Evolutionary conservation across 37 sponge, comb jelly and placozoan genomes (phyloP).

Genomic region (Oscarella lobularis): DNA sequence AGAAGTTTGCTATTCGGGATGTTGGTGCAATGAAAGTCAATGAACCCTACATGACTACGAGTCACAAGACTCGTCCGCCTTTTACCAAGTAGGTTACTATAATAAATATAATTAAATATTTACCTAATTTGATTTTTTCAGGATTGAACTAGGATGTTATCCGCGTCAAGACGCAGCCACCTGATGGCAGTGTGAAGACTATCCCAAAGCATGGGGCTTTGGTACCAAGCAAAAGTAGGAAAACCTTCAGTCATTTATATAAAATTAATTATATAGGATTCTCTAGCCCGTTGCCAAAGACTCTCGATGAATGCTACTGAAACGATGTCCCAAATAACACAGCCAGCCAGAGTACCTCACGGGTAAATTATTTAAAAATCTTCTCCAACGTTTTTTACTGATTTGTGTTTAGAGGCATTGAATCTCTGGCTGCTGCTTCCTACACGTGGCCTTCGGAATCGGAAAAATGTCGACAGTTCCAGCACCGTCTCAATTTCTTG

Average conservation of each 20-base stretch:
- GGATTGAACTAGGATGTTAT: slow-evolving; percentile 17
- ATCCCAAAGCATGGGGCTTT: slow-evolving; percentile 19
- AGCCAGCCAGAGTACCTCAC: neutral
- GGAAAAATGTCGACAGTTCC: too few species aligned
- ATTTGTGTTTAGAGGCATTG: too few species aligned
- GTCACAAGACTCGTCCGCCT: slow-evolving; percentile 14
- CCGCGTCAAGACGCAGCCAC: slow-evolving; percentile 53
- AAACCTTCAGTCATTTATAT: too few species aligned
- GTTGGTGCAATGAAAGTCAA: slow-evolving; percentile 22
- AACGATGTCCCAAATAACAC: neutral
- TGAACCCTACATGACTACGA: slow-evolving; percentile 47
- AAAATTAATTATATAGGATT: too few species aligned
- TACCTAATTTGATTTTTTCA: neutral
- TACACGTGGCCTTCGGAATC: too few species aligned
- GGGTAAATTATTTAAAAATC: too few species aligned
- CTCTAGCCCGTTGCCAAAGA: too few species aligned
- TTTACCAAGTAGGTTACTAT: slow-evolving; percentile 11
- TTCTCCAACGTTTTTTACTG: too few species aligned
- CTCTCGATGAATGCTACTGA: neutral
- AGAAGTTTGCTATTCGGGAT: slow-evolving; percentile 24
- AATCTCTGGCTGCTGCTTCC: too few species aligned
- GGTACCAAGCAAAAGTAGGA: neutral
- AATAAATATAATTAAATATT: neutral
- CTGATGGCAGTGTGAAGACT: slow-evolving; percentile 64
- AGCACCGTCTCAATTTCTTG: too few species aligned